Percentiles rank a stretch among this genome's conserved stretches.
These are phyloP conservation scores for Formicarius rufipectus DNA, from an alignment of 2,113 vertebrate genomes.

Conservation along the genomic window DNA sequence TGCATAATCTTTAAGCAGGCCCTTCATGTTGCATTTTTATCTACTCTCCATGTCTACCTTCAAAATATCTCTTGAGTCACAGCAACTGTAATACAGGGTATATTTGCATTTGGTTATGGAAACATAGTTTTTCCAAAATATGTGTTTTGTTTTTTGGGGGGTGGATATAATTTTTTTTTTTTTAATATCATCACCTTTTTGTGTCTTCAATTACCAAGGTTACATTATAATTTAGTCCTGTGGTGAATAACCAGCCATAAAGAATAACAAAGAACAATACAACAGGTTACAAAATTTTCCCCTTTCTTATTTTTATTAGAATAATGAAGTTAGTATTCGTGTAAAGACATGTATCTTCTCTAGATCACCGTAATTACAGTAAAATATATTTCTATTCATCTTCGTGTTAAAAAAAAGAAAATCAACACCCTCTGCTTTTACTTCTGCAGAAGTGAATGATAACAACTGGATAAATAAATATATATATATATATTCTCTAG, in stretches of 20 bases:
- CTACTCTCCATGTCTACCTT: background rate
- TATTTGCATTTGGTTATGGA: background rate
- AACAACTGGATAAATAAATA: background rate
- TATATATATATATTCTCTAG: background rate
- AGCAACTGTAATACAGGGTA: background rate
- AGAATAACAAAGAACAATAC: background rate
- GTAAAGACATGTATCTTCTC: rapidly evolving
- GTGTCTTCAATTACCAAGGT: background rate
- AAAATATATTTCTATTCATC: background rate
- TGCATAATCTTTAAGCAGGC: background rate
- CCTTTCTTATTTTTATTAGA: background rate
- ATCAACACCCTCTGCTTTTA: background rate
- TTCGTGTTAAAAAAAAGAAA: background rate
- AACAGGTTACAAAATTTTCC: background rate
- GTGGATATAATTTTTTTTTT: too few species aligned
- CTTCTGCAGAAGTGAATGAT: background rate
- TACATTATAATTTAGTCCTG: background rate
- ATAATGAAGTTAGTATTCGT: background rate
- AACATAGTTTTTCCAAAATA: background rate
- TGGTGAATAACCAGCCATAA: background rate
- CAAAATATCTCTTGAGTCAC: background rate
- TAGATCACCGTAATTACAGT: background rate
- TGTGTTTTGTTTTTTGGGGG: too few species aligned
- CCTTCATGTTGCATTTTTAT: background rate
- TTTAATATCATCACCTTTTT: background rate